Conservation (phyloP, 2,113 vertebrate genomes). For the Pangasianodon hypophthalmus region DNA sequence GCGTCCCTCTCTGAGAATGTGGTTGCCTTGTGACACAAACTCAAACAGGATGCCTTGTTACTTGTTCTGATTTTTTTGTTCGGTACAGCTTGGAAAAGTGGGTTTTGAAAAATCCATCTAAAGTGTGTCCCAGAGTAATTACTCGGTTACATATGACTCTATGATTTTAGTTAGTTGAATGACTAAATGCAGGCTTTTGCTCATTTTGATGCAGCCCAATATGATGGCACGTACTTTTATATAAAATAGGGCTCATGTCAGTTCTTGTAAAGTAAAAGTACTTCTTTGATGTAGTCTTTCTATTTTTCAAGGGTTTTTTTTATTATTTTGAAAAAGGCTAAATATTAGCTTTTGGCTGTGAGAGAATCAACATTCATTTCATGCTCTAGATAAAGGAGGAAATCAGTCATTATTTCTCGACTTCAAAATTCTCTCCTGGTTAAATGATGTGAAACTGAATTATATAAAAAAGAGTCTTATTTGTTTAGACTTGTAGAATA, state of each 20-base stretch:
- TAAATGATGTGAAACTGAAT: not conserved
- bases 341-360: not conserved
- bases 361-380: slow-evolving; percentile 8
- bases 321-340: not conserved
- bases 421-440: not conserved
- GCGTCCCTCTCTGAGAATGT: slow-evolving; percentile 44
- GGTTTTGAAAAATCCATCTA: not conserved
- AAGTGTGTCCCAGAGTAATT: not conserved
- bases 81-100: not conserved
- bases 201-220: not conserved
- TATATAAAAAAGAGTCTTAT: not conserved
- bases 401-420: not conserved
- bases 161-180: not conserved
- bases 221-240: not conserved
- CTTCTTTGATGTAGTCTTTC: not conserved
- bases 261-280: slow-evolving; percentile 8
- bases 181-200: not conserved
- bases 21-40: slow-evolving; percentile 35
- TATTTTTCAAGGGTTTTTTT: not conserved
- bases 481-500: slow-evolving; percentile 27
- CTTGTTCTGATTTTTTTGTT: slow-evolving; percentile 10
- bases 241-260: not conserved
- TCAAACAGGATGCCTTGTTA: slow-evolving; percentile 33
- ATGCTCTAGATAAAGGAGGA: not conserved
- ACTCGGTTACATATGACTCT: not conserved